phyloP scores from a whole-genome alignment of 2,797 vertebrate genomes.

The Echeneis naucrates region DNA sequence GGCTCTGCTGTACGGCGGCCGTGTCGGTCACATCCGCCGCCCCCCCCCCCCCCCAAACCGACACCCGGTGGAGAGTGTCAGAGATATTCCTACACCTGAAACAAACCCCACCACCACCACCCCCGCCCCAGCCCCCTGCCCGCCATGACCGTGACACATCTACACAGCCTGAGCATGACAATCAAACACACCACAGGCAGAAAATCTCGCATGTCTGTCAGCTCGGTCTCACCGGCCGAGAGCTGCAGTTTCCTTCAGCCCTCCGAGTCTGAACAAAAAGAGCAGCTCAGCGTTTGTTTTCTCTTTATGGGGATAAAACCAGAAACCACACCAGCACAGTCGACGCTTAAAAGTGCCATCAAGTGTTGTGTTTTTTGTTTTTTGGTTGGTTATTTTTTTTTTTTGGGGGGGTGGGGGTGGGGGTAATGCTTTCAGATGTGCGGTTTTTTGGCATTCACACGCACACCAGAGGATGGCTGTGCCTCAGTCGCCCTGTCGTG shows the following conservation, averaged over 20 bases:
- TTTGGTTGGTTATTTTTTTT: no score
- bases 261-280: slow-evolving; percentile 11
- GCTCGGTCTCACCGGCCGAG: slow-evolving; percentile 43
- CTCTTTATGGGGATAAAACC: slow-evolving; percentile 1
- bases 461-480: slow-evolving; percentile 21
- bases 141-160: not conserved
- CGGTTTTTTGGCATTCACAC: slow-evolving; percentile 41
- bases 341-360: slow-evolving; percentile 26
- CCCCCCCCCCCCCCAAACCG: slow-evolving; percentile 29
- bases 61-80: slow-evolving; percentile 27
- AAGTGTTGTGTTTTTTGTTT: slow-evolving; percentile 27
- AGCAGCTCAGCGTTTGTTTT: slow-evolving; percentile 7
- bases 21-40: slow-evolving; percentile 37
- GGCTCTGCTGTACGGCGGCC: slow-evolving; percentile 2
- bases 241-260: slow-evolving; percentile 34
- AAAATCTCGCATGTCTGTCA: slow-evolving; percentile 24
- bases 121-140: no score
- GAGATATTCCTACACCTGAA: slow-evolving; percentile 37
- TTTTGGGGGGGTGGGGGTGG: no score
- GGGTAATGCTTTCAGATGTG: slow-evolving; percentile 34
- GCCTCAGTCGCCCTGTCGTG: slow-evolving; percentile 57
- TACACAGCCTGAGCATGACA: not conserved
- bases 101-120: no score
- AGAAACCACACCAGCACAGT: not conserved
- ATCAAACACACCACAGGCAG: slow-evolving; percentile 1